phyloP scores from a whole-genome alignment of 2,797 vertebrate species.

The Aplochiton taeniatus region DNA sequence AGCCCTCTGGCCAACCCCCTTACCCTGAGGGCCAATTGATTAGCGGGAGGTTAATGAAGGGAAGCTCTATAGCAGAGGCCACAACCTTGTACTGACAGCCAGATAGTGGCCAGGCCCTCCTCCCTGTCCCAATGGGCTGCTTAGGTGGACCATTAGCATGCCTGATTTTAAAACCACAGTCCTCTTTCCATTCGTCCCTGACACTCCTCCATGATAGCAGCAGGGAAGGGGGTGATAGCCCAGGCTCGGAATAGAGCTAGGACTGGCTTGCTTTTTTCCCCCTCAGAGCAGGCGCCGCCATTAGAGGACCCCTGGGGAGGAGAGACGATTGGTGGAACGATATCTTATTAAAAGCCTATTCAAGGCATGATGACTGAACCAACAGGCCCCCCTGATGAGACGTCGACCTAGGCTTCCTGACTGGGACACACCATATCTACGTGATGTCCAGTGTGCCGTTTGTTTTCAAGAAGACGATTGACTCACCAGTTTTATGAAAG shows the following conservation, averaged over 20 bases:
- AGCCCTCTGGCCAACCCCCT: slow-evolving; percentile 9
- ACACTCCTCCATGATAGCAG: slow-evolving; percentile 34
- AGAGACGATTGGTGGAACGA: slow-evolving; percentile 3
- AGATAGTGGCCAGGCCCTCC: slow-evolving; percentile 33
- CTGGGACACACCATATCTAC: too few species aligned
- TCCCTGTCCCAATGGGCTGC: slow-evolving; percentile 37
- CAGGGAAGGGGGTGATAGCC: slow-evolving; percentile 43
- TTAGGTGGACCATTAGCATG: slow-evolving; percentile 52
- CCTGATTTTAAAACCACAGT: slow-evolving; percentile 35
- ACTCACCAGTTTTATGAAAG: too few species aligned
- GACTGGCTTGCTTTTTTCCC: slow-evolving; percentile 17
- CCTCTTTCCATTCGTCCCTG: slow-evolving; percentile 19
- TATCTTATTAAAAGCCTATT: slow-evolving; percentile 2
- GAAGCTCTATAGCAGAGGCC: slow-evolving; percentile 38
- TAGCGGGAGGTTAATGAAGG: slow-evolving; percentile 50
- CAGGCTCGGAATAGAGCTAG: slow-evolving; percentile 50
- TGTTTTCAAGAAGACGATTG: too few species aligned
- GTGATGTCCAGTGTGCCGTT: too few species aligned
- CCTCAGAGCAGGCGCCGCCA: slow-evolving; percentile 3
- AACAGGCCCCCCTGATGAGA: too few species aligned
- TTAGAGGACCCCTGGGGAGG: not conserved
- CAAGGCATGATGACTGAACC: too few species aligned
- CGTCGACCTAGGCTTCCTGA: too few species aligned
- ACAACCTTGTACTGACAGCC: slow-evolving; percentile 59
- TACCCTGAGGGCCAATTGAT: slow-evolving; percentile 55